Conservation (phyloP, 2,113 vertebrate species). For the Beaufortia kweichowensis region DNA sequence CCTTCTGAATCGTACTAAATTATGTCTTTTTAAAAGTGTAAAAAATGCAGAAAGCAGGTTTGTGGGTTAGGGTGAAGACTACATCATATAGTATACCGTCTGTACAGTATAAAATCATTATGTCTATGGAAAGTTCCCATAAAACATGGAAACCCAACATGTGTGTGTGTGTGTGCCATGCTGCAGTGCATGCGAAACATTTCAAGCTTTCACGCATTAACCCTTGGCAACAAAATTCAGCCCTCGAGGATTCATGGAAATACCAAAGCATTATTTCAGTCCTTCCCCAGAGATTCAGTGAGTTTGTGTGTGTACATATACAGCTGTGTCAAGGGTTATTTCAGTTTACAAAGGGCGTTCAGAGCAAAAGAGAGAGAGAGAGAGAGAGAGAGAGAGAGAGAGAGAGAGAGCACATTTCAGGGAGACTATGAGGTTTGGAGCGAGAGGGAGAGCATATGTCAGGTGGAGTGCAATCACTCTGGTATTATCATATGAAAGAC, state of each 20-base stretch:
- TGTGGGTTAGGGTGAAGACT: no score
- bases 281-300: background rate
- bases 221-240: slow-evolving; percentile 1
- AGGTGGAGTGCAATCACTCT: slow-evolving; percentile 27
- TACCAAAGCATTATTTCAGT: slow-evolving; percentile 35
- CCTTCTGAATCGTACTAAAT: no score
- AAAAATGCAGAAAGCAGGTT: no score
- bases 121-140: no score
- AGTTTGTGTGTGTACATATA: background rate
- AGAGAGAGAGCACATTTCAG: background rate
- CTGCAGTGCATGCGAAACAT: slow-evolving; percentile 2
- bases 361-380: slow-evolving; percentile 29
- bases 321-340: slow-evolving; percentile 19
- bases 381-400: slow-evolving; percentile 35
- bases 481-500: slow-evolving; percentile 46
- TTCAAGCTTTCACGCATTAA: background rate
- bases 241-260: slow-evolving; percentile 38
- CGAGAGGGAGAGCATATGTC: slow-evolving; percentile 29
- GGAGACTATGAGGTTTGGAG: background rate
- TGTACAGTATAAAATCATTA: no score
- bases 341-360: background rate
- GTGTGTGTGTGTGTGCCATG: slow-evolving; percentile 8
- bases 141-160: no score
- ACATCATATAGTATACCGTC: no score
- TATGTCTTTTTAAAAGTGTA: no score